Base-by-base conservation (phyloP, 2,888 invertebrate species). In the Smittia sp. region DNA sequence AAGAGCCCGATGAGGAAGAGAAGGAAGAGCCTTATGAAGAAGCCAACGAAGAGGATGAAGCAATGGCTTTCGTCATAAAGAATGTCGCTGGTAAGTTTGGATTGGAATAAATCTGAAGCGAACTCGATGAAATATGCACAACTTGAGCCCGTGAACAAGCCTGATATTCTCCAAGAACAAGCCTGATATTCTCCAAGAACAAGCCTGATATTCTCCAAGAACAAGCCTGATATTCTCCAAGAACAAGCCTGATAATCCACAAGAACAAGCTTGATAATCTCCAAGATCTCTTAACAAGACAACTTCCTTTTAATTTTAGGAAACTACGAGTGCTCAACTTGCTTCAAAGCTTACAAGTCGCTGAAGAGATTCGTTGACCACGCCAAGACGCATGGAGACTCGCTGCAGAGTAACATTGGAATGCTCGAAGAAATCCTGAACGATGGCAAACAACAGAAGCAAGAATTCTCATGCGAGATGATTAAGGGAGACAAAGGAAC, bases 261-360 rank as follows among this genome's bases (percentile, higher is more conserved):
- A n/a, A n/a, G n/a, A n/a, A n/a, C n/a, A n/a, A n/a, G n/a, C n/a
- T n/a, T n/a, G n/a, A n/a, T n/a, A n/a, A n/a, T n/a, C n/a, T n/a
- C n/a, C n/a, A n/a, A n/a, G n/a, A n/a, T n/a, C n/a, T n/a, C n/a
- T n/a, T n/a, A n/a, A n/a, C n/a, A n/a, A n/a, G n/a, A n/a, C n/a
- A n/a, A n/a, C n/a, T n/a, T n/a, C n/a, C n/a, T n/a, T n/a, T n/a
- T n/a, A n/a, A n/a, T n/a, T n/a, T n/a, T n/a, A n/a, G n/a, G n/a
- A n/a, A n/a, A n/a, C n/a, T 69, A 32, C 15, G 62, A 72, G 20
- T 72, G 72, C 24, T 20, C 6, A 7, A 54, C 20, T 4, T 72
- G 72, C 18, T 22, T 20, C 1, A 32, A 62, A 4, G 9, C 39
- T 4, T 72, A 27, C 22, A 62, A 39, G 39, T 20, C 15, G 1